Percentiles rank a stretch among this genome's conserved stretches.
phyloP scores from a whole-genome alignment of 2,888 invertebrate species.

The Amphipyra tragopoginis region DNA sequence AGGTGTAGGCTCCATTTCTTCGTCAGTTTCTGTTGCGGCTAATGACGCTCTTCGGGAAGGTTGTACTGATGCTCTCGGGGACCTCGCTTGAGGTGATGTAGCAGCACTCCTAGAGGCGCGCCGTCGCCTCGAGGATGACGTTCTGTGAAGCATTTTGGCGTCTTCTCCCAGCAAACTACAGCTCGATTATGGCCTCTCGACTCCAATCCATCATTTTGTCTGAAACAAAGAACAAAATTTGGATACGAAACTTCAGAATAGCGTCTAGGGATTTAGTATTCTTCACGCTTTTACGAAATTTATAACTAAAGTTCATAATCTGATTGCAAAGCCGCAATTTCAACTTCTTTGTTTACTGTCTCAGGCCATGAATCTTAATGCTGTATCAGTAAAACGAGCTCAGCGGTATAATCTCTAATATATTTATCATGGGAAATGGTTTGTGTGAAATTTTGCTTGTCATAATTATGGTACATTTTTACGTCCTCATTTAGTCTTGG shows the following conservation, averaged over 20 bases:
- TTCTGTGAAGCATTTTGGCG: constrained; percentile 91
- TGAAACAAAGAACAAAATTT: constrained; percentile 58
- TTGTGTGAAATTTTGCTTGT: constrained; percentile 22
- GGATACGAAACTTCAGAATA: constrained; percentile 15
- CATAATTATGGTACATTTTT: constrained; percentile 15
- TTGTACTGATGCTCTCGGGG: constrained; percentile 85
- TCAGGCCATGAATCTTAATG: constrained; percentile 63
- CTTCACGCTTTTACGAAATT: constrained; percentile 54
- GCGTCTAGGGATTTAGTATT: constrained; percentile 42
- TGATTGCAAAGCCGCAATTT: constrained; percentile 65
- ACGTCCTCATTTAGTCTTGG: constrained; percentile 7
- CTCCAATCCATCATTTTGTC: constrained; percentile 46
- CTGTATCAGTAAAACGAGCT: constrained; percentile 48
- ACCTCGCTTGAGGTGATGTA: constrained; percentile 90
- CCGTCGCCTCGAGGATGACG: constrained; percentile 92
- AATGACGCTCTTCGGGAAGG: constrained; percentile 89
- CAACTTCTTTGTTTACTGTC: constrained; percentile 68
- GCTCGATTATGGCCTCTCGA: constrained; percentile 16
- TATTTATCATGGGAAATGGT: constrained; percentile 28
- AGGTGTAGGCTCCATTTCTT: constrained; percentile 85
- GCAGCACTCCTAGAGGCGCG: constrained; percentile 92
- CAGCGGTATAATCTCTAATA: constrained; percentile 31
- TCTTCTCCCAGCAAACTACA: constrained; percentile 16
- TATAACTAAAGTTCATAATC: constrained; percentile 64
- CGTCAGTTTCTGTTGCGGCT: constrained; percentile 91